Conservation (phyloP, 2,113 vertebrate genomes). For the Vulpes lagopus region DNA sequence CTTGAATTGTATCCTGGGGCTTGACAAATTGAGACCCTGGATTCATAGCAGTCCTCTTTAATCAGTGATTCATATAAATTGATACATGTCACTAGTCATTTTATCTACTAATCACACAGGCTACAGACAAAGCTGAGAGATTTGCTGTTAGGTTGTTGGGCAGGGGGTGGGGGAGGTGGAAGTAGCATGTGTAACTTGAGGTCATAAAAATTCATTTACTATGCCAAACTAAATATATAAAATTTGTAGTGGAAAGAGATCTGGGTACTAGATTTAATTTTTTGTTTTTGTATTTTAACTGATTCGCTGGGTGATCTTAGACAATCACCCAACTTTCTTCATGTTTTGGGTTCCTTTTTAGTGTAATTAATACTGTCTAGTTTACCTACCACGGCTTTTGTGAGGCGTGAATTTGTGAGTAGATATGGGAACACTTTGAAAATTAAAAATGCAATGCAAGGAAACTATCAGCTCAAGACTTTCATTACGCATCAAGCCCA, state of each 20-base stretch:
- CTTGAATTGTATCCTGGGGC: not conserved
- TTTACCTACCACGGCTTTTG: not conserved
- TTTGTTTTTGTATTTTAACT: not conserved
- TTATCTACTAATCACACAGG: not conserved
- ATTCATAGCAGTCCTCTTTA: not conserved
- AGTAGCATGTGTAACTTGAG: not conserved
- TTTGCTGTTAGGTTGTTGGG: not conserved
- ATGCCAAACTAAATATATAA: not conserved
- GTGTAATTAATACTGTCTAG: not conserved
- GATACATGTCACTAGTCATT: not conserved
- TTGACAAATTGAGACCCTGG: not conserved
- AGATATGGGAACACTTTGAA: not conserved
- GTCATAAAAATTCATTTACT: not conserved
- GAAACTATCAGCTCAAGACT: not conserved
- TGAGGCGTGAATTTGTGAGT: not conserved
- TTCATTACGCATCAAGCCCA: not conserved
- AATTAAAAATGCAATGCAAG: not conserved
- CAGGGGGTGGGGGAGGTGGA: accelerated
- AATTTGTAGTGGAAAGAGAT: not conserved
- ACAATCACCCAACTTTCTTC: not conserved
- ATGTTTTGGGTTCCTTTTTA: not conserved
- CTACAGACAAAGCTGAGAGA: not conserved
- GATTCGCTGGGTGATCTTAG: not conserved
- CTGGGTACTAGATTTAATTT: not conserved
- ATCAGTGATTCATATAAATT: not conserved